Evolutionary conservation across 2,113 vertebrate species (phyloP).

Genomic region (Anser cygnoides): DNA sequence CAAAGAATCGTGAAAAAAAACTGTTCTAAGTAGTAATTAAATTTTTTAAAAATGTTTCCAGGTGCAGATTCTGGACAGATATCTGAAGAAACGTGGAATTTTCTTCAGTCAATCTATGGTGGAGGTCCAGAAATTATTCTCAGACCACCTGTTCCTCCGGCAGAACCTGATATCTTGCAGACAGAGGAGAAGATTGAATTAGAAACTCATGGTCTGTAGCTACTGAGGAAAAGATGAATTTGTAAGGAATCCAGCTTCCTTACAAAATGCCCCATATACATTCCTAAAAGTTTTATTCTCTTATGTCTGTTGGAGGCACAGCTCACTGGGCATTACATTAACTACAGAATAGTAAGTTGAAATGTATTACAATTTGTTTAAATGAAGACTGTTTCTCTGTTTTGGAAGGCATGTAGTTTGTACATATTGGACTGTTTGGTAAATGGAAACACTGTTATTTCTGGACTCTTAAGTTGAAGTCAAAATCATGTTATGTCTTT

Average conservation of each 20-base stretch:
- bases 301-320: slow-evolving; percentile 56
- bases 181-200: slow-evolving; percentile 96
- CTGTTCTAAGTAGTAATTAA: background rate
- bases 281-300: slow-evolving; percentile 72
- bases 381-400: slow-evolving; percentile 43
- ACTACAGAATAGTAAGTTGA: slow-evolving; percentile 66
- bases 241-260: slow-evolving; percentile 60
- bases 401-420: slow-evolving; percentile 62
- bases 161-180: slow-evolving; percentile 82
- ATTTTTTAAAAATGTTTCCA: slow-evolving; percentile 45
- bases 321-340: slow-evolving; percentile 74
- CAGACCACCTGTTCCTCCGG: slow-evolving; percentile 86
- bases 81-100: slow-evolving; percentile 98
- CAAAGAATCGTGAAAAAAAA: background rate
- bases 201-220: slow-evolving; percentile 91
- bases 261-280: slow-evolving; percentile 76
- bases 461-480: slow-evolving; percentile 44
- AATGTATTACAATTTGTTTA: slow-evolving; percentile 57
- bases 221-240: slow-evolving; percentile 25
- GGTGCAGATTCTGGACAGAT: slow-evolving; percentile 98
- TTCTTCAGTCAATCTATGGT: slow-evolving; percentile 92
- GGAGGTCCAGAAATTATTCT: slow-evolving; percentile 94
- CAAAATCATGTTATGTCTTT: slow-evolving; percentile 53
- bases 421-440: slow-evolving; percentile 50
- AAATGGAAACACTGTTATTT: slow-evolving; percentile 39